These are phyloP conservation scores for Chrysogorgia sp. DNA, from an alignment of 92 coral and sea anemone species.

Conservation along the genomic window DNA sequence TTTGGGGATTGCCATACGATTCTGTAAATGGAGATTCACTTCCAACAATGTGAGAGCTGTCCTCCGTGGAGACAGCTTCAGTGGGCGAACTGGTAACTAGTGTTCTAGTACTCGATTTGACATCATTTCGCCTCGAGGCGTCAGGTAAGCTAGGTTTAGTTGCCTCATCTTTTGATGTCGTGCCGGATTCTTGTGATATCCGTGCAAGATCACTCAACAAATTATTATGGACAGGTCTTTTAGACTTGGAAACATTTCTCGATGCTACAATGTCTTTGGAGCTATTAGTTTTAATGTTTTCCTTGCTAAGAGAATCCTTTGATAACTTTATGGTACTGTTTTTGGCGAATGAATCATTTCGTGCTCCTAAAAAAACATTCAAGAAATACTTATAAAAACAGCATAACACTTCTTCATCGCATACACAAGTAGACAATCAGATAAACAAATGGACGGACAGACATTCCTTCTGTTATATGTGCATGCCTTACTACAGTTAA, in stretches of 20 bases:
- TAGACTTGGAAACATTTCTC: background rate
- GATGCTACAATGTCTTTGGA: background rate
- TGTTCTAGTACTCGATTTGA: background rate
- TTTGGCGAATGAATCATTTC: background rate
- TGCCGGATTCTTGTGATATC: slow-evolving; percentile 20
- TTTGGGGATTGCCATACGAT: background rate
- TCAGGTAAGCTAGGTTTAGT: background rate
- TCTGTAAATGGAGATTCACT: background rate
- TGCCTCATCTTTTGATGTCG: slow-evolving; percentile 25
- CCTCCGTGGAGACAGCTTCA: background rate
- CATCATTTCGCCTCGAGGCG: background rate
- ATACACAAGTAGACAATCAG: no score
- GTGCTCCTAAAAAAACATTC: slow-evolving; percentile 1
- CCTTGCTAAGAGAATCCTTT: background rate
- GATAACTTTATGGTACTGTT: background rate
- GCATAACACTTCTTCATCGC: no score
- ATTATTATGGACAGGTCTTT: slow-evolving; percentile 29
- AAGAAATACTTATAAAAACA: background rate
- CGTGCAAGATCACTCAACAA: slow-evolving; percentile 41
- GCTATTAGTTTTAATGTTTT: background rate
- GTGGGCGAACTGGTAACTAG: slow-evolving; percentile 1
- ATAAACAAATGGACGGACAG: no score
- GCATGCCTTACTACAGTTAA: no score
- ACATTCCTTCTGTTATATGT: no score
- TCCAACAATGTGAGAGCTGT: background rate